Base-by-base conservation (phyloP, 2,797 vertebrate species). In the Darevskia nairensis region DNA sequence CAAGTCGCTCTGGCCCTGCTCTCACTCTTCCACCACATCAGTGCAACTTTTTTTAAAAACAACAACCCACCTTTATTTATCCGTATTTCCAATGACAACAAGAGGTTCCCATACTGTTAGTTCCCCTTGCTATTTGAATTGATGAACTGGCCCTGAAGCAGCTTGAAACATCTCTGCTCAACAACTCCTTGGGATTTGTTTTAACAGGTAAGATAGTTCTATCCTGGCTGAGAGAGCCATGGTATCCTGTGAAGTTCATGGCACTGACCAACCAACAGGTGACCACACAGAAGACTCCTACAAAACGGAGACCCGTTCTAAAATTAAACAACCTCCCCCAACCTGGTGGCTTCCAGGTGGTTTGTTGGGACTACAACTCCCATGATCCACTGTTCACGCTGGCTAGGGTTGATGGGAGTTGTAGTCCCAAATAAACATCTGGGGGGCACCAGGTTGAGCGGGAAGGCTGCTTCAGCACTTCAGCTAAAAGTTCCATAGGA, bases 191-290 rank as follows among this genome's bases (percentile, higher is more conserved):
- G 29, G 9, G 27, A 25, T 55, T 69, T 50, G 32, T 11, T 59
- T 46, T 61, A 59, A 61, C 19, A 21, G 5, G 35, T 8, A 50
- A n/a, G 50, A 74, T 25, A 29, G 44, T 39, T 69, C 44, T 69
- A 90, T 85, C 91, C 91, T 86, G 44, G 78, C 90, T 69, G 91
- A 13, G 13, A 15, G 21, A 35, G n/a, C 23, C 82, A 2, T 77
- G 6, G 59, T 23, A 21, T 19, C 23, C 76, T 32, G 32, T 35
- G 6, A 59, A 72, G 35, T 32, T 32, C 5, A 4, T 55, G 32
- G 32, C 44, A 41, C 39, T 32, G 87, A 78, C 64, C 10, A 1
- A 78, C 19, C 44, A 39, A 86, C 78, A 80, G 86, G 80, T 83
- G 41, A 75, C 64, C 35, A 13, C 46, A 13, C 3, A 25, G 46